Conservation (phyloP, 2,888 invertebrate species). For the Subacronicta megacephala region DNA sequence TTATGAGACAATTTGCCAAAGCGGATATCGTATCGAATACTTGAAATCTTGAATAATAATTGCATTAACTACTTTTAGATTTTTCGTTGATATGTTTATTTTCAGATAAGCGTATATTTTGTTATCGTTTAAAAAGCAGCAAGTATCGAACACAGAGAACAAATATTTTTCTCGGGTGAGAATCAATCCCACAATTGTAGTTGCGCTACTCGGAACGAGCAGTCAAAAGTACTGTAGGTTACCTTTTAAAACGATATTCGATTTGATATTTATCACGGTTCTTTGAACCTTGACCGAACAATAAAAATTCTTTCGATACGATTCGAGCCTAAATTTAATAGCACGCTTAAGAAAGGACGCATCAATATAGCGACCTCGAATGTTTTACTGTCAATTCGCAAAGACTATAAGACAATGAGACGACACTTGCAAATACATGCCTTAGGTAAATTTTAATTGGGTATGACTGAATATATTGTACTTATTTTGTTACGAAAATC, state of each 20-base stretch:
- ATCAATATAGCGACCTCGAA: constrained; percentile 25
- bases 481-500: not conserved
- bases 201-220: too few relatives aligned
- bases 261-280: constrained; percentile 18
- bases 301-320: constrained; percentile 35
- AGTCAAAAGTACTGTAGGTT: too few relatives aligned
- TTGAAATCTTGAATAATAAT: too few relatives aligned
- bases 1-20: too few relatives aligned
- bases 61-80: too few relatives aligned
- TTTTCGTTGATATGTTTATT: too few relatives aligned
- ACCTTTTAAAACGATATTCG: not conserved
- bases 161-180: too few relatives aligned
- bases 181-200: too few relatives aligned
- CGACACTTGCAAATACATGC: not conserved
- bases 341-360: constrained; percentile 24
- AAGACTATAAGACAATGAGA: not conserved
- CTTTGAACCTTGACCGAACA: constrained; percentile 38
- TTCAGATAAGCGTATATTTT: too few relatives aligned
- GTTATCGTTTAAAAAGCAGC: too few relatives aligned
- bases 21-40: too few relatives aligned
- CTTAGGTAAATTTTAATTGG: not conserved
- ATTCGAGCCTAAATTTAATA: constrained; percentile 18
- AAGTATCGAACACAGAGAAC: too few relatives aligned
- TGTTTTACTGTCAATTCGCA: constrained; percentile 23
- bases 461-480: not conserved